Evolutionary conservation across 2,888 invertebrate species (phyloP).

Genomic region (Eupithecia subfuscata): DNA sequence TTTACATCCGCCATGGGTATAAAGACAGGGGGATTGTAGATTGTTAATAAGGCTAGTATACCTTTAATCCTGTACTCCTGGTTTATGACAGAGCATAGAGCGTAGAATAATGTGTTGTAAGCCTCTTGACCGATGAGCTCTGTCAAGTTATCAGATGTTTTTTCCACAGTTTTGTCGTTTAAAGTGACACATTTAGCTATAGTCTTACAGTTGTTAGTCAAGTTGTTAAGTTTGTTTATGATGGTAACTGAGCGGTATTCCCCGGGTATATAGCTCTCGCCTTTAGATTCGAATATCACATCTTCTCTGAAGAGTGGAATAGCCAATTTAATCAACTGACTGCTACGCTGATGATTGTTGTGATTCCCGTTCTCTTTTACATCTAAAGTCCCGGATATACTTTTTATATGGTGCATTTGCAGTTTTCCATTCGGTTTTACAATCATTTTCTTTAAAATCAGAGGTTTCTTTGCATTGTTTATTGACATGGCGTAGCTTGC

Average conservation of each 20-base stretch:
- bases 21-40: neutral
- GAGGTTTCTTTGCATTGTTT: slow-evolving; percentile 15
- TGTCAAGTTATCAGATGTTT: slow-evolving; percentile 62
- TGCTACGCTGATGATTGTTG: neutral
- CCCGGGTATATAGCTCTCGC: slow-evolving; percentile 60
- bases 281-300: slow-evolving; percentile 54
- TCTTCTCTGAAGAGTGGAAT: slow-evolving; percentile 52
- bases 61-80: slow-evolving; percentile 65
- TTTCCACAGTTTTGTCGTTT: slow-evolving; percentile 45
- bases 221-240: slow-evolving; percentile 52
- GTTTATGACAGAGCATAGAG: slow-evolving; percentile 65
- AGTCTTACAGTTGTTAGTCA: slow-evolving; percentile 57
- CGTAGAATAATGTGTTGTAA: slow-evolving; percentile 64
- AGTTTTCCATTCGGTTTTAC: neutral
- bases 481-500: slow-evolving; percentile 3
- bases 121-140: slow-evolving; percentile 68
- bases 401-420: neutral
- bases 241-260: slow-evolving; percentile 57
- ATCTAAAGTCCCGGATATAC: neutral
- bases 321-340: slow-evolving; percentile 9
- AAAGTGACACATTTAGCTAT: slow-evolving; percentile 54
- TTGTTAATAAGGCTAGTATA: slow-evolving; percentile 62
- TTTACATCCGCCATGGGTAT: neutral
- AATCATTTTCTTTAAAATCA: slow-evolving; percentile 24
- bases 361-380: neutral